Base-by-base conservation (phyloP, 2,888 invertebrate genomes). In the Zeuzera pyrina region DNA sequence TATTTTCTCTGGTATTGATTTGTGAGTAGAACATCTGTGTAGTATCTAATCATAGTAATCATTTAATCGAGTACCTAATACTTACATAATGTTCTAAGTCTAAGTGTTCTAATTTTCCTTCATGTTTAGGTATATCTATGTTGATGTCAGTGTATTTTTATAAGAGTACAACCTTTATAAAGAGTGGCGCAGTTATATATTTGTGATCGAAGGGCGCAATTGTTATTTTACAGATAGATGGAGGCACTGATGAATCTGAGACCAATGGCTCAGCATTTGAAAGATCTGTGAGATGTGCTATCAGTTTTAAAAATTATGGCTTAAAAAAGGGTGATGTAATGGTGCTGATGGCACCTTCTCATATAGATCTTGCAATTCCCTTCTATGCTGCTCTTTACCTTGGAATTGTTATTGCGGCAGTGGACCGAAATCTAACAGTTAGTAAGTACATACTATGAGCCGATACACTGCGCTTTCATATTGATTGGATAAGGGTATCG, bases 401-500 rank as follows among this genome's bases (percentile, higher is more conserved):
- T 2, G 35, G 35, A 10, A 10, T 29, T 4, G 14, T 21, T 7
- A 11, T 29, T 3, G 11, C 27, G 1, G 22, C 31, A 3, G 23
- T 35, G 7, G 35, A 35, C 16, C 29, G 22, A 15, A 16, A 10
- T 2, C 14, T 13, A 10, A 11, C 8, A 8, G 19, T 31, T 12
- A n/a, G 31, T 31, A 26, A 16, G 31, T 24, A 13, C 4, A 27
- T 6, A 26, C 2, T 6, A 12, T 4, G 7, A 4, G 5, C 15
- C n/a, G n/a, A n/a, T n/a, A n/a, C n/a, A n/a, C n/a, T n/a, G n/a
- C n/a, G n/a, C n/a, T n/a, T n/a, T n/a, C n/a, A n/a, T 71, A 13
- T 66, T 68, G 0, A 57, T 47, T 10, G 57, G 69, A 2, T 66
- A 68, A 25, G 53, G 57, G 0, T 65, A 62, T 36, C 36, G 70